Evolutionary conservation across 1,140 invertebrate genomes (phyloP), one percentile per base, ranked within the genome.

Genomic region (Aphaenogaster floridana): DNA sequence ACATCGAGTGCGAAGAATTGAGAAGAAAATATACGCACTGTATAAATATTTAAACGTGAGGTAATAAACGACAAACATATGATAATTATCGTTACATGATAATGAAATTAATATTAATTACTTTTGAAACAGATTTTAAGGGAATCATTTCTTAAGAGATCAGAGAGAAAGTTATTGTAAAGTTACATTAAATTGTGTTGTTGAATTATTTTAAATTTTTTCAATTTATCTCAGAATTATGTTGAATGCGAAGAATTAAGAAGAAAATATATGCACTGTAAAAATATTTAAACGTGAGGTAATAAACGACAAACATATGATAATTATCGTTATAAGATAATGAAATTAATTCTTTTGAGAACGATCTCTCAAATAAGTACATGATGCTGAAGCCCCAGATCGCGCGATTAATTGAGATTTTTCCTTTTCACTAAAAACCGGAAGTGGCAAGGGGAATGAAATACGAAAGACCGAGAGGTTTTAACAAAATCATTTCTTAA

Each of bases 401-500:
- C 34, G 42, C 2, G 15, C 36, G 39, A 59, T 77, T 59, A 77
- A 77, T 77, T 59, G 54, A 59, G 39, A 77, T 28, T 28, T 77
- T 59, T 54, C 59, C n/a, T 77, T 77, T 45, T 39, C 5, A 28
- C 52, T 57, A 36, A 48, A 59, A 57, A 76, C 36, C 52, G 36
- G 17, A 59, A 45, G 11, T 36, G 52, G 13, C 15, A 52, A 13
- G 1, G 17, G n/a, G n/a, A 8, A 50, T 15, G 54, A 28, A 54
- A 45, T 21, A 76, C 21, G 59, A 74, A 6, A 74, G 15, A 5
- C 34, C 28, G 28, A 28, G 0, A 28, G 28, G 28, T 28, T 28
- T 28, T 28, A 28, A 0, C 28, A 28, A 28, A 28, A 1, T 28
- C 28, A 28, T 28, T 28, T 28, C 28, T 28, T 28, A 0, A 28